These are phyloP conservation scores for Macroramphosus scolopax DNA, from an alignment of 2,797 vertebrate genomes.

Conservation along the genomic window DNA sequence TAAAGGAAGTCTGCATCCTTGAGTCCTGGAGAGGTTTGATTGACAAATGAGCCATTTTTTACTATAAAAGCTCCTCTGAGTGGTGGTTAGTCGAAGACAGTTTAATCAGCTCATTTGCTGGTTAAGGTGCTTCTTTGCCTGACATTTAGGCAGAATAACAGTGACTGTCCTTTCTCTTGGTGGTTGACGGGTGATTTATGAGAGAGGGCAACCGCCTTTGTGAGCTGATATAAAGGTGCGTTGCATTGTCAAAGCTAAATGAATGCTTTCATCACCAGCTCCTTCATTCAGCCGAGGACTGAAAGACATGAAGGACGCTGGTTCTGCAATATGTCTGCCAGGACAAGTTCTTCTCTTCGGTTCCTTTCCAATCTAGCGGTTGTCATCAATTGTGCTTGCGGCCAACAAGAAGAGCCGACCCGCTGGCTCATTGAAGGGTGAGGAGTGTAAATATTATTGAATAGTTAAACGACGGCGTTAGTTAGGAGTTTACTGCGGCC, in stretches of 20 bases:
- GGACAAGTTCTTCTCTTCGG: background rate
- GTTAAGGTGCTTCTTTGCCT: background rate
- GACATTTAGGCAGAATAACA: background rate
- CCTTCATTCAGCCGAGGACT: background rate
- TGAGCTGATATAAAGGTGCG: background rate
- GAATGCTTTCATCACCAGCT: background rate
- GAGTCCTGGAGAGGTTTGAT: conserved; percentile 8
- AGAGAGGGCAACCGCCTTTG: background rate
- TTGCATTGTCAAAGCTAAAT: background rate
- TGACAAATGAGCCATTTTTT: conserved; percentile 7
- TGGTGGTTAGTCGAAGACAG: background rate
- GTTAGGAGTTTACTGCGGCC: background rate
- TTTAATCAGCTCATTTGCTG: conserved; percentile 7
- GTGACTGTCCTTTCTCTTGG: background rate
- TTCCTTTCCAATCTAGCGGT: background rate
- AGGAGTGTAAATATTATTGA: conserved; percentile 24
- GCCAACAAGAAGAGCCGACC: background rate
- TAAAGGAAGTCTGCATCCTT: background rate
- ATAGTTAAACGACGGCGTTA: conserved; percentile 19
- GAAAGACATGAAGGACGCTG: background rate
- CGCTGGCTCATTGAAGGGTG: conserved; percentile 11
- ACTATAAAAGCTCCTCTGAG: background rate
- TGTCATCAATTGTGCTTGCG: conserved; percentile 9
- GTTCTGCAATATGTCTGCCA: background rate
- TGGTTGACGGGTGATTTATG: background rate